Conservation (phyloP, 2,113 vertebrate species). For the Atrichornis clamosus region DNA sequence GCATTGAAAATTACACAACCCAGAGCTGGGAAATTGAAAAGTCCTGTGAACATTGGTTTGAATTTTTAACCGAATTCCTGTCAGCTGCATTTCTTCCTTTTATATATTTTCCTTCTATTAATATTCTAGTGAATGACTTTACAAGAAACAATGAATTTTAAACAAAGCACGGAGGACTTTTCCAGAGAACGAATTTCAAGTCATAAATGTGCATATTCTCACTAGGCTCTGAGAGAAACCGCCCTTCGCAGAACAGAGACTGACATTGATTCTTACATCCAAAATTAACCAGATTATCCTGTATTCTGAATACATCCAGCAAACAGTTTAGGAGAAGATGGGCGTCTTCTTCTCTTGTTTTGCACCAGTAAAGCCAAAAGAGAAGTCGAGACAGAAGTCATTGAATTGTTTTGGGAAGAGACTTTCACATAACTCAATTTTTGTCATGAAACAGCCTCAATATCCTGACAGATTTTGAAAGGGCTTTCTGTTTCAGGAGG, state of each 20-base stretch:
- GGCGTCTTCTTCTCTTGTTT: background rate
- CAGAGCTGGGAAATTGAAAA: constrained; percentile 40
- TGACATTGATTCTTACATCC: background rate
- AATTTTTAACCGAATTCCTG: constrained; percentile 59
- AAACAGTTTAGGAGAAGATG: background rate
- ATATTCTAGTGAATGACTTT: constrained; percentile 20
- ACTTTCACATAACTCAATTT: background rate
- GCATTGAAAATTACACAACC: background rate
- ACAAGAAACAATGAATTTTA: constrained; percentile 61
- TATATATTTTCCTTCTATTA: constrained; percentile 48
- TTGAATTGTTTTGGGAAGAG: background rate
- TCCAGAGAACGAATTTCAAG: background rate
- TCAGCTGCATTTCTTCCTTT: constrained; percentile 45
- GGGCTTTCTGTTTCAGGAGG: background rate
- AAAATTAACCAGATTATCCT: background rate
- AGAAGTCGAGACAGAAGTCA: background rate
- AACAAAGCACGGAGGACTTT: constrained; percentile 8
- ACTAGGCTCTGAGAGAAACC: background rate
- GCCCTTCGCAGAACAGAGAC: background rate
- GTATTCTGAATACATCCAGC: background rate
- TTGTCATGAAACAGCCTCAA: background rate
- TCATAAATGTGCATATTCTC: background rate
- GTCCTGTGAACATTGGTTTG: constrained; percentile 28
- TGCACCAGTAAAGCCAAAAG: background rate
- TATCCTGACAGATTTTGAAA: background rate